Conservation (phyloP, 2,113 vertebrate species). For the Ivindomyrus marchei region DNA sequence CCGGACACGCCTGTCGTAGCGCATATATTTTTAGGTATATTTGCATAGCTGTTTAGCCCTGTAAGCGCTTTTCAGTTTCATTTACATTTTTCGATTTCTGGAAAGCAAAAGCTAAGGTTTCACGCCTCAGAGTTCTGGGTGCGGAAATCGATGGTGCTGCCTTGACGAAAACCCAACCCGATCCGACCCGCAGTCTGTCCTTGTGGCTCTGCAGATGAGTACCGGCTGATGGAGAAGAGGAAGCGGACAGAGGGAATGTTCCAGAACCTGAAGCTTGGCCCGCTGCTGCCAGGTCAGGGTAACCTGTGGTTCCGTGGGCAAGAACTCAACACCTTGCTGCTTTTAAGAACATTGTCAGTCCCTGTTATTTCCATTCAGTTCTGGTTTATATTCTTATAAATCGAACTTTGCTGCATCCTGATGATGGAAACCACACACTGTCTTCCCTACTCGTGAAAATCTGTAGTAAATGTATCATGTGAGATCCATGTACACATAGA, state of each 20-base stretch:
- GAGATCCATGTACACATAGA: not conserved
- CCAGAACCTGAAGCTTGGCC: conserved; percentile 55
- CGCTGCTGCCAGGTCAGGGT: conserved; percentile 36
- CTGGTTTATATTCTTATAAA: not conserved
- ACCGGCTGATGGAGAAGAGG: conserved; percentile 61
- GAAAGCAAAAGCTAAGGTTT: not conserved
- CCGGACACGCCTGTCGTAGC: not conserved
- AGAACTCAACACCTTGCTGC: not conserved
- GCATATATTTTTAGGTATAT: not conserved
- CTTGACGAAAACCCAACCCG: not conserved
- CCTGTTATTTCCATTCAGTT: not conserved
- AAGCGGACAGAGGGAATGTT: conserved; percentile 63
- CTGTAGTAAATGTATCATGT: not conserved
- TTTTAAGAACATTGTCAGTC: not conserved
- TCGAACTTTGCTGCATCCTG: not conserved
- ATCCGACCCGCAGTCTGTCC: not conserved
- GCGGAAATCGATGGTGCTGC: not conserved
- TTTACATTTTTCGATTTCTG: not conserved
- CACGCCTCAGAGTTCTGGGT: not conserved
- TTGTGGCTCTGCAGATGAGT: conserved; percentile 52
- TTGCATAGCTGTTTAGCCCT: not conserved
- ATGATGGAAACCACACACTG: not conserved
- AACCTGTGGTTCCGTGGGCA: not conserved
- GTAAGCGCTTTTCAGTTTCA: not conserved
- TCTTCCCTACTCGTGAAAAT: not conserved